Evolutionary conservation across 2,888 invertebrate species (phyloP).

Genomic region (Machimus rusticus): DNA sequence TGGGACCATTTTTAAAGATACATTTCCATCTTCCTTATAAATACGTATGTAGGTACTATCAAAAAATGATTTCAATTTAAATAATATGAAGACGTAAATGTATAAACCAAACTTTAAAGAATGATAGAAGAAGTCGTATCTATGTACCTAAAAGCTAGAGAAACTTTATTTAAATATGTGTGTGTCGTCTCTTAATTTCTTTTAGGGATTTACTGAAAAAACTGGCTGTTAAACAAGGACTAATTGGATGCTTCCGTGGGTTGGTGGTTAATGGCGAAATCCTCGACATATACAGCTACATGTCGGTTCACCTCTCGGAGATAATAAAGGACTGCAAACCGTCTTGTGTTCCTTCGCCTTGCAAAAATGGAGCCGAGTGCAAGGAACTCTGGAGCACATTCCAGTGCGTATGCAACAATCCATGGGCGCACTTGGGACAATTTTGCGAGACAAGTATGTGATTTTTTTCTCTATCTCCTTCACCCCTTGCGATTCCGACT

Average conservation of each 20-base stretch:
- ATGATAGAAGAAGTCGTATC: too few relatives aligned
- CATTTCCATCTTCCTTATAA: too few relatives aligned
- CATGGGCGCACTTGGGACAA: conserved; percentile 89
- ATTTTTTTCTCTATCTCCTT: neutral
- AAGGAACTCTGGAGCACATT: conserved; percentile 93
- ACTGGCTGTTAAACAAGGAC: conserved; percentile 83
- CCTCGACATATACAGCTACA: conserved; percentile 89
- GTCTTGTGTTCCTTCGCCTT: conserved; percentile 92
- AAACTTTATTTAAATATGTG: neutral
- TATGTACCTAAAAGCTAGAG: neutral
- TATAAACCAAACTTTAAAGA: too few relatives aligned
- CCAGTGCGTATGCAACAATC: conserved; percentile 90
- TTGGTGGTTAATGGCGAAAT: conserved; percentile 91
- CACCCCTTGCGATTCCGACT: conserved; percentile 15
- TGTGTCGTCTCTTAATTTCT: conserved; percentile 50
- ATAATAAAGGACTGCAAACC: conserved; percentile 94
- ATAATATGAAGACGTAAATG: too few relatives aligned
- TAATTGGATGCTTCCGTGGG: conserved; percentile 93
- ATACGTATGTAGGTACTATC: too few relatives aligned
- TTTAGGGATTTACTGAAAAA: conserved; percentile 80
- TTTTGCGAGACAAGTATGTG: conserved; percentile 86
- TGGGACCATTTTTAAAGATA: too few relatives aligned
- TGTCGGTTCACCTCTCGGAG: conserved; percentile 89
- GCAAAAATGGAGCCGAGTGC: conserved; percentile 88
- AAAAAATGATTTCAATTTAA: too few relatives aligned